phyloP scores from a whole-genome alignment of 2,113 vertebrate species.

The Carassius gibelio region DNA sequence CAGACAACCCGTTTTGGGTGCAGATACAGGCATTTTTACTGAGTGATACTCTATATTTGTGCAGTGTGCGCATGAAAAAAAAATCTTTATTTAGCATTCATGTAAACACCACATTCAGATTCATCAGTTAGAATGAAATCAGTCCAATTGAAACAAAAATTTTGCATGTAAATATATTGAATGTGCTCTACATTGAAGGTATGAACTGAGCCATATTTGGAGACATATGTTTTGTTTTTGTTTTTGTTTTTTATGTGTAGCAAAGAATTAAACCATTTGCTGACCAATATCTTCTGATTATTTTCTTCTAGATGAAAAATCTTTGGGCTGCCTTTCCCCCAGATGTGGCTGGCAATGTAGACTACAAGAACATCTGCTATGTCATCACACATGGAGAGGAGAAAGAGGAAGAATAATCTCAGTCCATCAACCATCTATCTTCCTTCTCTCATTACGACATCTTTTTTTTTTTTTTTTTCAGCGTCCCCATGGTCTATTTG shows the following conservation, averaged over 20 bases:
- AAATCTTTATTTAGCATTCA: too few relatives aligned
- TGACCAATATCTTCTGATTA: not conserved
- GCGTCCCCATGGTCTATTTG: slow-evolving; percentile 49
- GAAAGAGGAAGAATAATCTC: slow-evolving; percentile 69
- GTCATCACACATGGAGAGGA: slow-evolving; percentile 93
- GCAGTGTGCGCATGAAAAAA: too few relatives aligned
- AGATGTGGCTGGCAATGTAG: slow-evolving; percentile 81
- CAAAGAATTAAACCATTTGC: not conserved
- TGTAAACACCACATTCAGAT: too few relatives aligned
- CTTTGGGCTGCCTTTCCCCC: slow-evolving; percentile 82
- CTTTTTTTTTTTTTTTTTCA: slow-evolving; percentile 42
- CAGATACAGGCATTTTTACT: too few relatives aligned
- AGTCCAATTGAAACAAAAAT: too few relatives aligned
- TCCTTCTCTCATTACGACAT: not conserved
- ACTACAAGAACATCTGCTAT: slow-evolving; percentile 95
- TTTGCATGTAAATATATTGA: too few relatives aligned
- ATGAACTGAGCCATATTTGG: not conserved
- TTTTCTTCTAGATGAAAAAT: slow-evolving; percentile 74
- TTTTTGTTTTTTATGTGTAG: not conserved
- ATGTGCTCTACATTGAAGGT: not conserved
- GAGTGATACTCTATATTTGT: too few relatives aligned
- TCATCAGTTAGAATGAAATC: too few relatives aligned
- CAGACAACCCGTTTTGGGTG: too few relatives aligned
- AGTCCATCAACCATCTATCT: slow-evolving; percentile 30
- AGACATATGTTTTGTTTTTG: not conserved